Conservation (phyloP, 2,888 invertebrate genomes). For the Volucella inanis region DNA sequence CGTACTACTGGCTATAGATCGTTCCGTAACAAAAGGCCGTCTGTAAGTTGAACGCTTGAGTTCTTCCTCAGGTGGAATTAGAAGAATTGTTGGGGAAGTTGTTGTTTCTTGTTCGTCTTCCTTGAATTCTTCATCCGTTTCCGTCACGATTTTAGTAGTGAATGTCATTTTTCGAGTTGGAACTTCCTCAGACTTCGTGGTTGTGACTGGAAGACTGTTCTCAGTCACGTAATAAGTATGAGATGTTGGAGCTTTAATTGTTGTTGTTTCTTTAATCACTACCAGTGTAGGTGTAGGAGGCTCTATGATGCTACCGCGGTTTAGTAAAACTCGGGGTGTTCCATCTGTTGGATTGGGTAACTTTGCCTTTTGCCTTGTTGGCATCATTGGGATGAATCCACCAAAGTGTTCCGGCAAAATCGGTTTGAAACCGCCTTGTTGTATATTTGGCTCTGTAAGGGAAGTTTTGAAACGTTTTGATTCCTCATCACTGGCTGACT, state of each 20-base stretch:
- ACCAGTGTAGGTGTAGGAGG: constrained; percentile 3
- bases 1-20: constrained; percentile 40
- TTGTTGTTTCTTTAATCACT: constrained; percentile 40
- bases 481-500: constrained; percentile 78
- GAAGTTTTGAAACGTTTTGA: constrained; percentile 81
- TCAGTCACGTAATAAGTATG: constrained; percentile 81
- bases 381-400: constrained; percentile 89
- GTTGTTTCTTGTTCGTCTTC: constrained; percentile 78
- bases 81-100: constrained; percentile 81
- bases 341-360: constrained; percentile 26
- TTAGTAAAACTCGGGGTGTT: background rate
- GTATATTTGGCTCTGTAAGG: constrained; percentile 84
- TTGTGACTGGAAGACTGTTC: constrained; percentile 72
- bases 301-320: constrained; percentile 46
- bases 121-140: constrained; percentile 75
- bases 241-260: constrained; percentile 32
- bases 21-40: constrained; percentile 36
- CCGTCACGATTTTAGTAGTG: background rate
- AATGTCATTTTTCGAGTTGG: constrained; percentile 20
- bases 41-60: constrained; percentile 17
- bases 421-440: constrained; percentile 91
- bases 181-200: constrained; percentile 71
- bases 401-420: constrained; percentile 88
- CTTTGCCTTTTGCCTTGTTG: constrained; percentile 71
- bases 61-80: constrained; percentile 82